Percentiles rank a stretch among this genome's conserved stretches.
phyloP scores from a whole-genome alignment of 1,140 invertebrate genomes.

The Tyrophagus putrescentiae region DNA sequence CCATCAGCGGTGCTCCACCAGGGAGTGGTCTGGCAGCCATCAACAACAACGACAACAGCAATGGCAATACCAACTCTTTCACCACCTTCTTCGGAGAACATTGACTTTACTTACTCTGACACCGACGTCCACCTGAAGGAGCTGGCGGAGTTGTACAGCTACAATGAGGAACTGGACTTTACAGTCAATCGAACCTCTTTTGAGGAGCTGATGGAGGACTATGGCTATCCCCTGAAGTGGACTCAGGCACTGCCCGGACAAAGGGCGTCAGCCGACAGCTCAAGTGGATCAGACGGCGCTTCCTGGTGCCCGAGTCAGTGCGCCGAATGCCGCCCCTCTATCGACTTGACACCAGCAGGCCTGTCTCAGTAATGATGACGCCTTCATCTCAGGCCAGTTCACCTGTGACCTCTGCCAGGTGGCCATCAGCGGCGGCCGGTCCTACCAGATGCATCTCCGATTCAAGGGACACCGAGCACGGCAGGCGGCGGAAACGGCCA shows the following conservation, averaged over 20 bases:
- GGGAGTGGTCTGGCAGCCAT: no score
- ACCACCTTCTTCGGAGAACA: conserved; percentile 40
- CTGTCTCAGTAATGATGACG: no score
- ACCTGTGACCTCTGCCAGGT: conserved; percentile 18
- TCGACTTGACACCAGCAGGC: conserved; percentile 56
- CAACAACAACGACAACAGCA: no score
- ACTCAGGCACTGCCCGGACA: no score
- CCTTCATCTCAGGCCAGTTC: conserved; percentile 16
- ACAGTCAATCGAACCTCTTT: conserved; percentile 64
- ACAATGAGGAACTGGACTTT: conserved; percentile 85
- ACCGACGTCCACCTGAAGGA: conserved; percentile 75
- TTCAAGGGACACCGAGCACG: conserved; percentile 23
- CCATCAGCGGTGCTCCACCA: no score
- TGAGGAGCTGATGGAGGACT: conserved; percentile 68
- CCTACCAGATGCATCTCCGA: conserved; percentile 12
- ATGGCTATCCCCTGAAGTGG: conserved; percentile 56
- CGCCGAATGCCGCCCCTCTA: conserved; percentile 60
- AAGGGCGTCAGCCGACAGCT: conserved; percentile 61
- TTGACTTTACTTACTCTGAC: conserved; percentile 84
- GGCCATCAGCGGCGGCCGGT: not conserved
- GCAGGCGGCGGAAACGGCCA: no score
- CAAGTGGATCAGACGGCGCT: conserved; percentile 70
- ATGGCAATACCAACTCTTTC: no score
- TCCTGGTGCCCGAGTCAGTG: conserved; percentile 40
- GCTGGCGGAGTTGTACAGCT: conserved; percentile 89